Evolutionary conservation across 2,888 invertebrate genomes (phyloP), one percentile per base, ranked within the genome.

Genomic region (Fragum sueziense): DNA sequence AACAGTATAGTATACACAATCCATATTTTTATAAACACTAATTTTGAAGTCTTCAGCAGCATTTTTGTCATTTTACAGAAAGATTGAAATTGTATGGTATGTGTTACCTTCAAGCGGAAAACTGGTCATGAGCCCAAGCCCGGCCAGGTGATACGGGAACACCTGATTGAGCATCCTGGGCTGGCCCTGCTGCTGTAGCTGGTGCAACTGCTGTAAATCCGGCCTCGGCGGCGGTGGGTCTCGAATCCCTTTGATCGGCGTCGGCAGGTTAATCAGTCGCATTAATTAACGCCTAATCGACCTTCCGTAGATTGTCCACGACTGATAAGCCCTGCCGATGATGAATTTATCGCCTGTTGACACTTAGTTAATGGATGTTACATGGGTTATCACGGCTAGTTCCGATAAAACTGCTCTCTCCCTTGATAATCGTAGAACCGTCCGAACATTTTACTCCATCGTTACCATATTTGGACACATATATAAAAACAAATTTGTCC

Each of bases 51-150:
- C n/a, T n/a, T n/a, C n/a, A n/a, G n/a, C n/a, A n/a, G n/a, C n/a
- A n/a, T n/a, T n/a, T n/a, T n/a, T n/a, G n/a, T n/a, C n/a, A n/a
- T n/a, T n/a, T n/a, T n/a, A n/a, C n/a, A n/a, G n/a, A n/a, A n/a
- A 61, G 31, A 61, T 61, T 61, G 61, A 61, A 11, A n/a, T 9
- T 31, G 29, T 61, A 31, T 11, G 31, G 65, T 29, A 27, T 33
- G 25, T 67, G 57, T 82, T 87, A 90, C 90, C 90, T 88, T 90
- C 90, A 73, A 89, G 80, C 51, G 88, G 87, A 51, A 90, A 84
- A 2, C 88, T 86, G 14, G 89, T 84, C 79, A 89, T 86, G 17
- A 90, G 77, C 20, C 89, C 88, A n/a, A 90, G 84, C 14, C 88
- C 88, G 2, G 89, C 87, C 37, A 90, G 83, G 73, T 89, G 89